Evolutionary conservation across 2,797 vertebrate species (phyloP), one percentile per base, ranked within the genome.

Genomic region (Spizella passerina): DNA sequence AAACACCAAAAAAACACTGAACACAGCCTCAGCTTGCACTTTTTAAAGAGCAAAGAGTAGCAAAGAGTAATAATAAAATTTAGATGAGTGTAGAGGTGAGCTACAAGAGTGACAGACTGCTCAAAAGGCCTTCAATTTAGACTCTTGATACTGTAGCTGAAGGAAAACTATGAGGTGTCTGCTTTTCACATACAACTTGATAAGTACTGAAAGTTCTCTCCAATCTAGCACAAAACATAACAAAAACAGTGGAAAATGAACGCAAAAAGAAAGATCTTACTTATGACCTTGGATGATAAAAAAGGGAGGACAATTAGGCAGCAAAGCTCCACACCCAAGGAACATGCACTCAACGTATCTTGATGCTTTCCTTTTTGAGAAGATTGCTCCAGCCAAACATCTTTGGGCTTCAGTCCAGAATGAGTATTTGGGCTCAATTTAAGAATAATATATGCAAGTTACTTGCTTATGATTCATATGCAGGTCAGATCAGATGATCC

Each of bases 371-470:
- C n/a, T 73, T 79, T 92, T 70, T 6, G 6, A 93, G 49, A 84
- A 90, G 44, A 87, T 38, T 53, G 49, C 41, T 71, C 41, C 49
- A 84, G 71, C 34, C 66, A 86, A 86, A 41, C 14, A 63, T 63
- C 29, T 88, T 66, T 11, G 56, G 78, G 92, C 63, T 72, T 69
- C 29, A 72, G 63, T 76, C 80, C 71, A 93, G 38, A 12, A 29
- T 17, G n/a, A 84, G 29, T 70, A 68, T 49, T 96, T 52, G 64
- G 44, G 75, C 17, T 75, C 55, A 73, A 82, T 90, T 92, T 89
- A 87, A 63, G 84, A 93, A 66, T 38, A 90, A 86, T 68, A 89
- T 86, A 60, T 49, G 46, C 75, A 84, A 95, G 47, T 64, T 85
- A 77, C 27, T 76, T 73, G 49, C 46, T 81, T 65, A 83, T 61